A percentile compares a stretch with the other conserved stretches of the same genome.
These are phyloP conservation scores for Acrocephalus kingi DNA, from an alignment of 2,113 vertebrate genomes.

Conservation along the genomic window DNA sequence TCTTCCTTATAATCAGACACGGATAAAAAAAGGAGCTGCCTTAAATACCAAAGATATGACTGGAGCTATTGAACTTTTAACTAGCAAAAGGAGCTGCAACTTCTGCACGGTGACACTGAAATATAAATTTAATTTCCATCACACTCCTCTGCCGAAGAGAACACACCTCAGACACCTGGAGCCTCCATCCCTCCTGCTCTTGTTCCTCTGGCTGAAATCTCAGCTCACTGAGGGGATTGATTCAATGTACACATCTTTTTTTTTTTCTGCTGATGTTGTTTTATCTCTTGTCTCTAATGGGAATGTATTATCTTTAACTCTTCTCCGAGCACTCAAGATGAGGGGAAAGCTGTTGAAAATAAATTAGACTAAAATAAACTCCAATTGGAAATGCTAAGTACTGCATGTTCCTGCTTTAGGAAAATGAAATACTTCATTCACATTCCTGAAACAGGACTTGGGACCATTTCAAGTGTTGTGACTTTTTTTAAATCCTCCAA, in stretches of 20 bases:
- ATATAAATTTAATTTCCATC: neutral
- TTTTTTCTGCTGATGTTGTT: conserved; percentile 49
- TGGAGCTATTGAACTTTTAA: neutral
- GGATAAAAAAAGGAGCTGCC: neutral
- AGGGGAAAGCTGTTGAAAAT: conserved; percentile 69
- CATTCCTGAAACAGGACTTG: conserved; percentile 52
- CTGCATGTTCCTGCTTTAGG: conserved; percentile 66
- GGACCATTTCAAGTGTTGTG: conserved; percentile 54
- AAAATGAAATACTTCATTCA: conserved; percentile 61
- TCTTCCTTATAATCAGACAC: neutral
- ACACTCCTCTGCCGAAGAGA: neutral
- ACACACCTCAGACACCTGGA: neutral
- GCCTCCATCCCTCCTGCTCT: neutral
- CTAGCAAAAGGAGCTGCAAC: neutral
- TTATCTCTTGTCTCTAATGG: conserved; percentile 56
- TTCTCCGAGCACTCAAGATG: conserved; percentile 53
- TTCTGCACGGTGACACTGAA: neutral
- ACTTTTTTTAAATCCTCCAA: conserved; percentile 53
- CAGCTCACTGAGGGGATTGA: neutral
- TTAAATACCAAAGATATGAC: neutral
- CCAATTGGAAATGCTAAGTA: conserved; percentile 67
- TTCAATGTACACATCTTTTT: neutral
- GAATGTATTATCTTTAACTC: conserved; percentile 61
- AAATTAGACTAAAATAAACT: conserved; percentile 70
- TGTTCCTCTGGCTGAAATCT: neutral